These are phyloP conservation scores for Carassius gibelio DNA, from an alignment of 2,113 vertebrate genomes.

Conservation along the genomic window DNA sequence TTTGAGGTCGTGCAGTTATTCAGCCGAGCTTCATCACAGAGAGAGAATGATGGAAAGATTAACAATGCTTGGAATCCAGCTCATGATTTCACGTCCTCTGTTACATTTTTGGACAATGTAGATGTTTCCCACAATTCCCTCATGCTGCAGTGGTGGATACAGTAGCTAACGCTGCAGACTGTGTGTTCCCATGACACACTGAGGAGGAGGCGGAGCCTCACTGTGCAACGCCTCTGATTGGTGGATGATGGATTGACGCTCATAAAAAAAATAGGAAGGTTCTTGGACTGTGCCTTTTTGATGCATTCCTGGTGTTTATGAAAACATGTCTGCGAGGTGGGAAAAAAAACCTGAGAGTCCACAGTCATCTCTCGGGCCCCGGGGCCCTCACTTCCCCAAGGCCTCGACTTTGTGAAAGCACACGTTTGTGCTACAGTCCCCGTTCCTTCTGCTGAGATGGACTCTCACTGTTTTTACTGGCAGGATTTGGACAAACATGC, in stretches of 20 bases:
- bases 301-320: conserved; percentile 63
- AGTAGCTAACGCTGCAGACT: conserved; percentile 10
- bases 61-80: conserved; percentile 13
- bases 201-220: not conserved
- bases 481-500: conserved; percentile 58
- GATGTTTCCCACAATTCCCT: conserved; percentile 33
- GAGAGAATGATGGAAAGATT: conserved; percentile 18
- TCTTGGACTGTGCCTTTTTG: conserved; percentile 57
- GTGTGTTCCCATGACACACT: not conserved
- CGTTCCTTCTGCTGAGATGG: conserved; percentile 48
- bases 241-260: conserved; percentile 1
- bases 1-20: conserved; percentile 20
- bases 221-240: not conserved
- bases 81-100: not conserved
- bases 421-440: conserved; percentile 49
- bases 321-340: conserved; percentile 56
- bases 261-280: conserved; percentile 16
- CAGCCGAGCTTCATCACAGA: not conserved
- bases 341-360: conserved; percentile 56
- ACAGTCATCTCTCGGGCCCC: conserved; percentile 54
- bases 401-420: conserved; percentile 49
- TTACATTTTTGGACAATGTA: not conserved
- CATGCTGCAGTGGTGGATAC: conserved; percentile 8
- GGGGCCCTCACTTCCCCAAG: conserved; percentile 47
- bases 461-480: conserved; percentile 66